phyloP scores from a whole-genome alignment of 2,888 invertebrate genomes.

The Thecophora atra region DNA sequence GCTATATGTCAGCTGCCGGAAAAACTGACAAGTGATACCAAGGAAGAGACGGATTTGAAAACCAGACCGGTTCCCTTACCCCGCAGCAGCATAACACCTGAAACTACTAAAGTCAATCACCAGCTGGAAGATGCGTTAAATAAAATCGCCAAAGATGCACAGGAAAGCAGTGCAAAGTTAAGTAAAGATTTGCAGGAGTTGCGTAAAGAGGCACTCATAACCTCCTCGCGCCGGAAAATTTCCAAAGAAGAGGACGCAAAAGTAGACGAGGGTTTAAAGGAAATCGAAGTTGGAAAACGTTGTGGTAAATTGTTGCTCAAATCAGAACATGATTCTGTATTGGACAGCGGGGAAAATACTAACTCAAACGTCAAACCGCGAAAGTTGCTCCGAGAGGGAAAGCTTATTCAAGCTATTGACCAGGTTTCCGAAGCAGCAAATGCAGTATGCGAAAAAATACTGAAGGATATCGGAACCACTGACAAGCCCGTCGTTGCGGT shows the following conservation, averaged over 20 bases:
- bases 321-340: slow-evolving; percentile 57
- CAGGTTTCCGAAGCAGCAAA: slow-evolving; percentile 64
- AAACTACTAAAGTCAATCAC: slow-evolving; percentile 63
- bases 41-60: slow-evolving; percentile 50
- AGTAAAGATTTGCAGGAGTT: slow-evolving; percentile 74
- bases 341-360: slow-evolving; percentile 31
- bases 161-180: slow-evolving; percentile 77
- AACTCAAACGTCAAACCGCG: slow-evolving; percentile 44
- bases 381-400: slow-evolving; percentile 60
- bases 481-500: slow-evolving; percentile 60
- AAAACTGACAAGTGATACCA: slow-evolving; percentile 49
- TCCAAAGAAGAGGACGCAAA: slow-evolving; percentile 49
- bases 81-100: slow-evolving; percentile 67
- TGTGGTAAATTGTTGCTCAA: slow-evolving; percentile 67
- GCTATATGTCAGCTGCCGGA: slow-evolving; percentile 63
- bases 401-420: slow-evolving; percentile 62
- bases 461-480: slow-evolving; percentile 61
- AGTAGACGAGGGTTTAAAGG: slow-evolving; percentile 59
- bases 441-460: slow-evolving; percentile 62
- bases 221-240: slow-evolving; percentile 54
- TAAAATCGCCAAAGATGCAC: slow-evolving; percentile 79
- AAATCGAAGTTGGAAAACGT: slow-evolving; percentile 67
- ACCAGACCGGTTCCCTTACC: slow-evolving; percentile 71
- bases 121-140: slow-evolving; percentile 77
- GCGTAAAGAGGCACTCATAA: slow-evolving; percentile 61